These are phyloP conservation scores for Threskiornis aethiopicus DNA, from an alignment of 2,797 vertebrate species.

Conservation along the genomic window DNA sequence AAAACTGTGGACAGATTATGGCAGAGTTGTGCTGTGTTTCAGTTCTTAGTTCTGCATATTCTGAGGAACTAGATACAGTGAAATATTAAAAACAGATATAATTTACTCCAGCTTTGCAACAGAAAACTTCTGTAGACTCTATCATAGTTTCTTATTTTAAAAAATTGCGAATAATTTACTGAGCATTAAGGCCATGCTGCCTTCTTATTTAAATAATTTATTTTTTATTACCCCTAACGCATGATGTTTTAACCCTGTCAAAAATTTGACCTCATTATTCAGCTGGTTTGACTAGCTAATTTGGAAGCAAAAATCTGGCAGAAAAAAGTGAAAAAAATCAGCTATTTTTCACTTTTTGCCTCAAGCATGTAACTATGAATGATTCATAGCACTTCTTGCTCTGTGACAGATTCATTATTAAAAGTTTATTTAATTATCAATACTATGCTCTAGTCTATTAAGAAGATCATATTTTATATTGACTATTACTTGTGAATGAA, in stretches of 20 bases:
- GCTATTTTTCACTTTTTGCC: conserved; percentile 61
- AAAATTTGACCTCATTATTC: not conserved
- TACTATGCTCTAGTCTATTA: conserved; percentile 64
- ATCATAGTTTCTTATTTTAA: not conserved
- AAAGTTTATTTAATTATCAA: conserved; percentile 78
- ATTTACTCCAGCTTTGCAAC: not conserved
- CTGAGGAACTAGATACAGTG: not conserved
- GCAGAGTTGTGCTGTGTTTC: not conserved
- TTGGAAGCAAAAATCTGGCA: not conserved
- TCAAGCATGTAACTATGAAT: conserved; percentile 62
- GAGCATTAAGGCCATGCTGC: not conserved
- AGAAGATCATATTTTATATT: conserved; percentile 73
- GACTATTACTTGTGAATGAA: conserved; percentile 67
- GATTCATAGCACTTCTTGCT: conserved; percentile 66
- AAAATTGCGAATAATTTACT: not conserved
- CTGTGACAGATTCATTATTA: conserved; percentile 71
- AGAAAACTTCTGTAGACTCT: not conserved
- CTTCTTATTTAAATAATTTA: not conserved
- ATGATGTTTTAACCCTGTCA: not conserved
- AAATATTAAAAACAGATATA: not conserved
- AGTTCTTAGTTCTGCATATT: not conserved
- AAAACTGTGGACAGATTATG: not conserved
- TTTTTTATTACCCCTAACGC: not conserved
- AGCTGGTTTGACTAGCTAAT: conserved; percentile 18
- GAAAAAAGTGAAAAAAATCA: not conserved